These are phyloP conservation scores for Horisme vitalbata DNA, from an alignment of 2,888 invertebrate species.

Conservation along the genomic window DNA sequence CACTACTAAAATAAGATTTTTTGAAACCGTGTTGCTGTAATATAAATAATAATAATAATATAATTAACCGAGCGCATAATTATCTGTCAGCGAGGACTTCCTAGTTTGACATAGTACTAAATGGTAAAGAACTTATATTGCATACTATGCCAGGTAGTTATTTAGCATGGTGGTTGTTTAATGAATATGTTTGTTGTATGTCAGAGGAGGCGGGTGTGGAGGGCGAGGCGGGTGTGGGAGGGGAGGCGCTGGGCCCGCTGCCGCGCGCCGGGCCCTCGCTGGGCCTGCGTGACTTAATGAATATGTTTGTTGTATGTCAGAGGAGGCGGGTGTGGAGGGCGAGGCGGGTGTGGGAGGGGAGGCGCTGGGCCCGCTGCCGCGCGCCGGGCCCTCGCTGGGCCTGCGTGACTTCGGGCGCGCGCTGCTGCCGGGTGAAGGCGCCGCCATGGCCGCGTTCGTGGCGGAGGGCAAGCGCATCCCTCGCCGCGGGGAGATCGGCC, in stretches of 20 bases:
- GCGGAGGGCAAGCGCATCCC: constrained; percentile 99
- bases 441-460: constrained; percentile 99
- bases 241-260: constrained; percentile 50
- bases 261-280: constrained; percentile 54
- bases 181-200: too few relatives aligned
- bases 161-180: too few relatives aligned
- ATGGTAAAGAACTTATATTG: too few relatives aligned
- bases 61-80: too few relatives aligned
- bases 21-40: too few relatives aligned
- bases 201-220: not conserved
- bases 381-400: constrained; percentile 51
- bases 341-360: constrained; percentile 65
- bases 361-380: constrained; percentile 53
- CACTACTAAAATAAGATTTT: too few relatives aligned
- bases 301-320: too few relatives aligned
- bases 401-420: constrained; percentile 94
- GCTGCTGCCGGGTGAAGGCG: constrained; percentile 97
- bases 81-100: too few relatives aligned
- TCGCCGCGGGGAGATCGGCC: constrained; percentile 98
- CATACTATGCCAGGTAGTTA: too few relatives aligned
- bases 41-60: too few relatives aligned
- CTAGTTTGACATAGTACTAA: too few relatives aligned
- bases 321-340: not conserved
- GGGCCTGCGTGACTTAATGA: too few relatives aligned
- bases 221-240: constrained; percentile 31